Base-by-base conservation (phyloP, 2,113 vertebrate species). In the Gallinago media region DNA sequence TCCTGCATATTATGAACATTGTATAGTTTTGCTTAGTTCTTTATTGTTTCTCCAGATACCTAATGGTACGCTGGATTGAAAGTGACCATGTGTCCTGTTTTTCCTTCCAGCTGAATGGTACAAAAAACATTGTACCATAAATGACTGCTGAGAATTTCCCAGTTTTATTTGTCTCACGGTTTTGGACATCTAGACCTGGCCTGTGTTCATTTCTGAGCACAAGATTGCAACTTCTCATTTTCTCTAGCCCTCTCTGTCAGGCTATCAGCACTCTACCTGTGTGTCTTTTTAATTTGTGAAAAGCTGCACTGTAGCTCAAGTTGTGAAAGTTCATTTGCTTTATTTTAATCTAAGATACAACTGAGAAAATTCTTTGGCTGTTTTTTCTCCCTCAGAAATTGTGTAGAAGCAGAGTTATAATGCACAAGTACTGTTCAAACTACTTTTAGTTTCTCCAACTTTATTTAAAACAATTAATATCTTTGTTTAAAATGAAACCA, bases 251-350 rank as follows among this genome's bases (percentile, higher is more conserved):
- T 65, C 5, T 34, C 63, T 47, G 20, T 14, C 8, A 59, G 6
- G 0, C 0, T 11, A 11, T 46, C 22, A 49, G 34, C 14, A 4
- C 49, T 66, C 14, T 32, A 9, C 5, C 12, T 3, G 0, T 25
- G 50, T 27, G 12, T 42, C n/a, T 70, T 16, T 63, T 34, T 17
- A 73, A 17, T 54, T 62, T 50, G 8, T 71, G 73, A 56, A 42
- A 62, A 38, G 26, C 11, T 72, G 38, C 7, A 0, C 16, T 62
- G 3, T 4, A 79, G 6, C 25, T 42, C 8, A 8, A 34, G 5
- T 10, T 65, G 31, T 58, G 27, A 12, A 23, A 66, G 0, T 40
- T 70, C 0, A 14, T 74, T 74, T 70, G 6, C 16, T 85, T 82
- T 46, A 25, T 85, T 87, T 74, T 63, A 5, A 12, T 42, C 9